These are phyloP conservation scores for Heliconius sara DNA, from an alignment of 2,888 invertebrate genomes.

Conservation along the genomic window DNA sequence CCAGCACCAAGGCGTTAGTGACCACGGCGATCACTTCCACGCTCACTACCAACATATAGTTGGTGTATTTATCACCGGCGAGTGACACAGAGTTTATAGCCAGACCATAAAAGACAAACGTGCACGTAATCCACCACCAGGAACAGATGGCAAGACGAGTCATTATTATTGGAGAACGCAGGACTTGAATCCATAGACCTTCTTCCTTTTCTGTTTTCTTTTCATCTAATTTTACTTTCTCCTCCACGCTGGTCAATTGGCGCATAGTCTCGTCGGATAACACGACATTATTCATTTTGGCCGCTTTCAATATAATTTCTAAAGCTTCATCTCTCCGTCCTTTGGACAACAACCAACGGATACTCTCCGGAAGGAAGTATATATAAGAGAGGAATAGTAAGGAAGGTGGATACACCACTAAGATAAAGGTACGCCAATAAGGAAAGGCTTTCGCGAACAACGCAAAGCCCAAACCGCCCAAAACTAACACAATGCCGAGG, in stretches of 20 bases:
- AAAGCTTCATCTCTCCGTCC: slow-evolving; percentile 87
- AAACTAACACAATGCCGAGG: slow-evolving; percentile 81
- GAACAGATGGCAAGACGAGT: slow-evolving; percentile 73
- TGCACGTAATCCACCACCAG: slow-evolving; percentile 91
- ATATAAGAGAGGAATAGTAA: slow-evolving; percentile 87
- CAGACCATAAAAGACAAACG: slow-evolving; percentile 91
- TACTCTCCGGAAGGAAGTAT: slow-evolving; percentile 89
- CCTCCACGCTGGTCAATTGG: slow-evolving; percentile 68
- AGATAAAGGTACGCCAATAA: slow-evolving; percentile 88
- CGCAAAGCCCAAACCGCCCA: slow-evolving; percentile 89
- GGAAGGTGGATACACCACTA: slow-evolving; percentile 88
- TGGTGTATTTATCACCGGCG: slow-evolving; percentile 90
- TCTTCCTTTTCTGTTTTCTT: slow-evolving; percentile 58
- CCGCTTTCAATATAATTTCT: slow-evolving; percentile 85
- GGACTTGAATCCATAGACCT: slow-evolving; percentile 68
- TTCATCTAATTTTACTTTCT: slow-evolving; percentile 61
- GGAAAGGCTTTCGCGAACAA: slow-evolving; percentile 87
- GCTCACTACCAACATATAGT: slow-evolving; percentile 88
- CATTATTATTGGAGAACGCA: slow-evolving; percentile 74
- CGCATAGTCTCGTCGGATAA: slow-evolving; percentile 73
- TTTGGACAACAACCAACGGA: slow-evolving; percentile 90
- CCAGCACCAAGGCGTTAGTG: slow-evolving; percentile 85
- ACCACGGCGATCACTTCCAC: slow-evolving; percentile 90
- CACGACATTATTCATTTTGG: slow-evolving; percentile 85
- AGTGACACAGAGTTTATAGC: slow-evolving; percentile 90